phyloP scores from a whole-genome alignment of 2,113 vertebrate genomes.

The Geococcyx californianus region DNA sequence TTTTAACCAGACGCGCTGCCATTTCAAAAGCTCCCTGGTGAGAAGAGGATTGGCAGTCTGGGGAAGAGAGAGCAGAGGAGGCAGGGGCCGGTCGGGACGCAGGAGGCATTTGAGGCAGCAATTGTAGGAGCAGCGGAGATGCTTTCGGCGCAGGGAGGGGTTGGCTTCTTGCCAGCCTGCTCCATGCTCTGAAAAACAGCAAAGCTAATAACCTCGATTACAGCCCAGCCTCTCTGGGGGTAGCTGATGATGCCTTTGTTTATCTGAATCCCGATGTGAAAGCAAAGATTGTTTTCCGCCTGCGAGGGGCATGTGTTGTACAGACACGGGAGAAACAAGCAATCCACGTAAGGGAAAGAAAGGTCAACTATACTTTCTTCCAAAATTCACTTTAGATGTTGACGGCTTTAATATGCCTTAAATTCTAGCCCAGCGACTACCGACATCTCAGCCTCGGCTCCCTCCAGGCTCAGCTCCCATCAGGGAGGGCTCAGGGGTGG shows the following conservation, averaged over 20 bases:
- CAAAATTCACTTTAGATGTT: background rate
- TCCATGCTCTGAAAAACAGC: background rate
- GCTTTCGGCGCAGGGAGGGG: background rate
- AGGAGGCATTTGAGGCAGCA: accelerated
- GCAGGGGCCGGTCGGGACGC: background rate
- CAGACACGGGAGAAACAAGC: background rate
- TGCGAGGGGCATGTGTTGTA: background rate
- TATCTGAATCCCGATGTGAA: background rate
- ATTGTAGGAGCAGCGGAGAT: background rate
- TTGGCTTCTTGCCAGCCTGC: conserved; percentile 23
- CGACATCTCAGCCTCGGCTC: too few species aligned
- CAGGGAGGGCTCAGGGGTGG: background rate
- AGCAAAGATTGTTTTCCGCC: conserved; percentile 40
- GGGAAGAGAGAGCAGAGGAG: background rate
- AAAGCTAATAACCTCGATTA: conserved; percentile 70
- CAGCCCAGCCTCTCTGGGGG: conserved; percentile 40
- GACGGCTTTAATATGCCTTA: background rate
- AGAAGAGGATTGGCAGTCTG: conserved; percentile 5
- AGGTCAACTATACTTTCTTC: background rate
- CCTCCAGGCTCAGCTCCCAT: too few species aligned
- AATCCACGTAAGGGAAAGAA: background rate
- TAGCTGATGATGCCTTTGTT: conserved; percentile 41
- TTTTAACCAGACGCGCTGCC: conserved; percentile 53
- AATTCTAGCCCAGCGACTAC: background rate
- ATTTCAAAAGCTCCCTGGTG: conserved; percentile 48